Evolutionary conservation across 2,797 vertebrate genomes (phyloP).

Genomic region (Spheniscus humboldti): DNA sequence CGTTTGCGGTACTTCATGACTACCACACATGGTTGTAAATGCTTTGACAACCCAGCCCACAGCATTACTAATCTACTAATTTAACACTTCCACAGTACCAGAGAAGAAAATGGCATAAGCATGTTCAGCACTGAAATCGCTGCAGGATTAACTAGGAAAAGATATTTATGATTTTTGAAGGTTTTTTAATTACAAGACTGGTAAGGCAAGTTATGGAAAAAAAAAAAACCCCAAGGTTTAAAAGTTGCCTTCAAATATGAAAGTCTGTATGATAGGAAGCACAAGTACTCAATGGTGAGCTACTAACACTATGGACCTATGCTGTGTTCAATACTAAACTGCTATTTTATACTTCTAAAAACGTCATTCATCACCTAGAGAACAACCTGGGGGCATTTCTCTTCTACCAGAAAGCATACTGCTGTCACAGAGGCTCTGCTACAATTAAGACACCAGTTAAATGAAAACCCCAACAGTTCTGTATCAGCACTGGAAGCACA

Average conservation of each 20-base stretch:
- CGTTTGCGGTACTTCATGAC: background rate
- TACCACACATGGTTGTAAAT: background rate
- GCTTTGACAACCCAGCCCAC: background rate
- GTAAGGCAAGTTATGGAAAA: background rate
- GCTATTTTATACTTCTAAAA: background rate
- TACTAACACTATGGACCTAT: background rate
- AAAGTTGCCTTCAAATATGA: background rate
- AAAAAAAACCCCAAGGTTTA: background rate
- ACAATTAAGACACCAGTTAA: background rate
- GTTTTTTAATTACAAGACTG: background rate
- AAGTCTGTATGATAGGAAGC: background rate
- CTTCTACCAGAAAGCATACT: background rate
- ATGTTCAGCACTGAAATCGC: background rate
- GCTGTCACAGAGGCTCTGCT: background rate
- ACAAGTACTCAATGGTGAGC: background rate
- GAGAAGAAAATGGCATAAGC: background rate
- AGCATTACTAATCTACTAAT: background rate
- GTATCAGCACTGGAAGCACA: background rate
- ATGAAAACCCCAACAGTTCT: background rate
- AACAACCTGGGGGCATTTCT: background rate
- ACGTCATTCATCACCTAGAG: background rate
- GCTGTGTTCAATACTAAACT: background rate
- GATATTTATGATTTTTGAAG: background rate
- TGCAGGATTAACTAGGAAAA: background rate
- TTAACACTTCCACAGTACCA: background rate